Evolutionary conservation across 2,888 invertebrate genomes (phyloP).

Genomic region (Acronicta aceris): DNA sequence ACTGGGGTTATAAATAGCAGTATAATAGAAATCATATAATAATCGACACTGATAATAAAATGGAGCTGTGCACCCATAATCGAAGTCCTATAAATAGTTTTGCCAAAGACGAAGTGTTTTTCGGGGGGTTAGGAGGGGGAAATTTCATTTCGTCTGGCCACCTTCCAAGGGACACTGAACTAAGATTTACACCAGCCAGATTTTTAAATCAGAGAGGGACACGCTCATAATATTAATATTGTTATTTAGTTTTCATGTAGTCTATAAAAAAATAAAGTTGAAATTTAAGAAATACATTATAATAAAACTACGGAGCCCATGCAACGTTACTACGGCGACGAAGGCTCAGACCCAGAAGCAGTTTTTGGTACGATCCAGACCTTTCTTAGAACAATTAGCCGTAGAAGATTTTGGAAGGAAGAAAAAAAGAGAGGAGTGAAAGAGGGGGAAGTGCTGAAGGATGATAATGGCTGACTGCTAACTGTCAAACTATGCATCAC

Average conservation of each 20-base stretch:
- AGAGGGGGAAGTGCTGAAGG: no score
- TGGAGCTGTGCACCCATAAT: slow-evolving; percentile 43
- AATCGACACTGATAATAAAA: slow-evolving; percentile 45
- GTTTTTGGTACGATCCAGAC: no score
- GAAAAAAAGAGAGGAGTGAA: no score
- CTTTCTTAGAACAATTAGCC: no score
- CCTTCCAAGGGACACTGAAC: slow-evolving; percentile 51
- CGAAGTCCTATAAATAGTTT: slow-evolving; percentile 54
- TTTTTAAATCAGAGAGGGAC: slow-evolving; percentile 34
- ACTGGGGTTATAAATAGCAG: slow-evolving; percentile 33
- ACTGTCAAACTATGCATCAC: no score
- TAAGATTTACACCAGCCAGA: slow-evolving; percentile 44
- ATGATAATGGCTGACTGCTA: no score
- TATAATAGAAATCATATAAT: slow-evolving; percentile 44
- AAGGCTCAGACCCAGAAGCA: no score
- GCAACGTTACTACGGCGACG: no score
- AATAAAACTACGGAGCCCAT: no score
- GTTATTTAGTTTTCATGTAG: slow-evolving; percentile 3
- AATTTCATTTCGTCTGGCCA: slow-evolving; percentile 51
- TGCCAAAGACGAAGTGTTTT: slow-evolving; percentile 41
- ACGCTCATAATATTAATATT: slow-evolving; percentile 24
- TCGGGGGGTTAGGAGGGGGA: not conserved
- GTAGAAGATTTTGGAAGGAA: no score
- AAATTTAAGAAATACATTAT: no score
- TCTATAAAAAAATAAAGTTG: not conserved